Conservation (phyloP, 2,797 vertebrate genomes). For the Balearica regulorum region DNA sequence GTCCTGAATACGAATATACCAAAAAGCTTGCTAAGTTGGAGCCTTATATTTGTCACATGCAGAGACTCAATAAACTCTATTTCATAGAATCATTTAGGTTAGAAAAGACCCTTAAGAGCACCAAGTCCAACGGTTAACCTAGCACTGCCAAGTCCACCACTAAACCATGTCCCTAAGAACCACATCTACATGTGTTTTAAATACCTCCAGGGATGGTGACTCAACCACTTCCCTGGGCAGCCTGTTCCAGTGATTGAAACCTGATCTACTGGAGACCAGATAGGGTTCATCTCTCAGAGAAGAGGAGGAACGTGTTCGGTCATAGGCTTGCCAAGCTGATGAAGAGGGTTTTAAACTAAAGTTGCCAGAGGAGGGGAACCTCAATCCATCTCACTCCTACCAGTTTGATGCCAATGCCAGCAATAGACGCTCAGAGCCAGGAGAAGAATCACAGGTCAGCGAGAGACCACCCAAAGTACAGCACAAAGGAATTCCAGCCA, state of each 20-base stretch:
- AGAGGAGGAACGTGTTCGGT: too few relatives aligned
- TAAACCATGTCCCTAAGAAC: background rate
- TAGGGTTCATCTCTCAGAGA: too few relatives aligned
- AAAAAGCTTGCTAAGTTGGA: background rate
- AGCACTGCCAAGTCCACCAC: background rate
- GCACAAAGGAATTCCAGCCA: too few relatives aligned
- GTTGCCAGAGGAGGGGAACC: too few relatives aligned
- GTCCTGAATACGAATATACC: background rate
- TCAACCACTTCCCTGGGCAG: background rate
- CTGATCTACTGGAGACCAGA: too few relatives aligned
- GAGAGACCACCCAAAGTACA: too few relatives aligned
- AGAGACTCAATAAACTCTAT: background rate
- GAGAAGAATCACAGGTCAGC: too few relatives aligned
- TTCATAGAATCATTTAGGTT: background rate
- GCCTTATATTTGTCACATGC: background rate
- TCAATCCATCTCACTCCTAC: too few relatives aligned
- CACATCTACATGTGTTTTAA: background rate
- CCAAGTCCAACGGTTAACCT: background rate
- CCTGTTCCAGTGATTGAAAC: background rate
- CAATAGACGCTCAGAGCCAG: too few relatives aligned
- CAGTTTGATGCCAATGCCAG: too few relatives aligned
- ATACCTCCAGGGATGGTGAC: background rate
- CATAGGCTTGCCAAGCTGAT: too few relatives aligned
- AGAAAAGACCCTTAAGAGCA: background rate
- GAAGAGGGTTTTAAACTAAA: too few relatives aligned